Conservation (phyloP, 2,888 invertebrate genomes). For the Sminthurinus aureus region DNA sequence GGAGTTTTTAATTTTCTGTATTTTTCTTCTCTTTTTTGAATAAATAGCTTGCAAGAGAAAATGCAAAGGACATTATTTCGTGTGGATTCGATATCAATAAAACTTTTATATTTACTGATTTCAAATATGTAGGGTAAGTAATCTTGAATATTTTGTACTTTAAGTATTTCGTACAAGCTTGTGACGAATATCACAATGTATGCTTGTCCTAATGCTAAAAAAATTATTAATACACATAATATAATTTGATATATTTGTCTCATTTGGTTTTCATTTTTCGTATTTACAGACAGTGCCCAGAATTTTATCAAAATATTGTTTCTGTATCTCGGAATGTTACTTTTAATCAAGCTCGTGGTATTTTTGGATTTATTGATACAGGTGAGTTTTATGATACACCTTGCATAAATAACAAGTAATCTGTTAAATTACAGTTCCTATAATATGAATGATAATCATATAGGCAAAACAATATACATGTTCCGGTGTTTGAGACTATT, state of each 20-base stretch:
- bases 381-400: conserved; percentile 63
- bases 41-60: conserved; percentile 77
- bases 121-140: conserved; percentile 89
- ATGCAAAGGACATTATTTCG: conserved; percentile 98
- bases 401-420: background rate
- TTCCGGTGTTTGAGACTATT: background rate
- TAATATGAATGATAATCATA: no score
- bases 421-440: background rate
- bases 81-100: conserved; percentile 92
- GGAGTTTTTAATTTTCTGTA: background rate
- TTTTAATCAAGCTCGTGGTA: conserved; percentile 96
- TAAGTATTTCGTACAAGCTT: no score
- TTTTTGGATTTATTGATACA: conserved; percentile 97
- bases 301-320: conserved; percentile 92
- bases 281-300: conserved; percentile 78
- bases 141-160: no score
- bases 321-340: conserved; percentile 94
- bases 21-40: background rate
- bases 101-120: conserved; percentile 96
- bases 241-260: no score
- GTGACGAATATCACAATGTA: no score
- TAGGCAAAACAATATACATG: background rate
- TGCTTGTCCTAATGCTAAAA: no score
- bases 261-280: background rate
- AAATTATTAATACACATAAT: no score